These are phyloP conservation scores for Verasper variegatus DNA, from an alignment of 2,113 vertebrate species.

Conservation along the genomic window DNA sequence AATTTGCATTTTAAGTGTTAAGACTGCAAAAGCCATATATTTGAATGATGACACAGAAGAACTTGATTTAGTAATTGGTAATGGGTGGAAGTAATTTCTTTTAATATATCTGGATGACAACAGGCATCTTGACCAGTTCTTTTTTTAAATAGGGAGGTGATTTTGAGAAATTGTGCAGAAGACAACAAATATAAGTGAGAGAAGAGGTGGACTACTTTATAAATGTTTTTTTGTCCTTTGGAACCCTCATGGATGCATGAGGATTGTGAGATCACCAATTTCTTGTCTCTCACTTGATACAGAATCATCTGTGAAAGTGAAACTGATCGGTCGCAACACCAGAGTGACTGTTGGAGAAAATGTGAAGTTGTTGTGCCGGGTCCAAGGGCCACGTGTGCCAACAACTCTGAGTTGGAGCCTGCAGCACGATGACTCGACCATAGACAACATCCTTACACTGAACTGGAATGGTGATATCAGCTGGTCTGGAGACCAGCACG, in stretches of 20 bases:
- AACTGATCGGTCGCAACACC: conserved; percentile 51
- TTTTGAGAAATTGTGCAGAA: not conserved
- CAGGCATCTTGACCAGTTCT: too few relatives aligned
- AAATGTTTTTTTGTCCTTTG: not conserved
- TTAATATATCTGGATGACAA: not conserved
- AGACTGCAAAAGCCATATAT: not conserved
- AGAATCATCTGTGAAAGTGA: conserved; percentile 63
- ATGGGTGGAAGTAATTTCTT: not conserved
- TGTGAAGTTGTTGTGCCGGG: conserved; percentile 68
- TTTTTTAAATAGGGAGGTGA: not conserved
- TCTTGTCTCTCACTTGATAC: not conserved
- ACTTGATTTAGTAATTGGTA: not conserved
- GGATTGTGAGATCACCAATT: not conserved
- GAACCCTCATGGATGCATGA: not conserved
- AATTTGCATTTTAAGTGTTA: conserved; percentile 3
- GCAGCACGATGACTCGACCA: conserved; percentile 37
- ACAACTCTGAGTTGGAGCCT: conserved; percentile 82
- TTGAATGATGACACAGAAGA: not conserved
- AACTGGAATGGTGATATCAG: conserved; percentile 69
- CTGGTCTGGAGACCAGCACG: conserved; percentile 74
- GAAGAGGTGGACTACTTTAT: not conserved
- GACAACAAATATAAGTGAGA: not conserved
- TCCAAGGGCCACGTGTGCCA: conserved; percentile 54
- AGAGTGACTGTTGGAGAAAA: conserved; percentile 29
- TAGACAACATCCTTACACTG: conserved; percentile 73